Evolutionary conservation across 1,140 invertebrate genomes (phyloP).

Genomic region (Latrodectus geometricus): DNA sequence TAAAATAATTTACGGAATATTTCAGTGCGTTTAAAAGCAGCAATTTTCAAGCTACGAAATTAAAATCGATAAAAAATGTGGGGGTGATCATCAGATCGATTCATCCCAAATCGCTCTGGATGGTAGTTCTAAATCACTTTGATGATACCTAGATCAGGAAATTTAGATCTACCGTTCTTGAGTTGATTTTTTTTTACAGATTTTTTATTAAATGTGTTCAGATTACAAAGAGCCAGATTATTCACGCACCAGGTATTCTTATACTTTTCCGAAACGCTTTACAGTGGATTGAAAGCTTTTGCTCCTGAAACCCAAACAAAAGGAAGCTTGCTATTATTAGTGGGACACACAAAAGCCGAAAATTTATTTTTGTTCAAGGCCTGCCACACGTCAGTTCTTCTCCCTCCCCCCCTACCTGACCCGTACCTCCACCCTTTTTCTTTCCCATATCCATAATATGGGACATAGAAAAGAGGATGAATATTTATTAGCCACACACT

Average conservation of each 20-base stretch:
- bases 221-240: background rate
- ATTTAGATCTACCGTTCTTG: too few species aligned
- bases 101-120: too few species aligned
- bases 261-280: too few species aligned
- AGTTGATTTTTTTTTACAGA: too few species aligned
- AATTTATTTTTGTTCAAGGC: background rate
- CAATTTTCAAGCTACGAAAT: too few species aligned
- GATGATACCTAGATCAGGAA: too few species aligned
- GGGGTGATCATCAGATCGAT: too few species aligned
- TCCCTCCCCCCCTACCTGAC: background rate
- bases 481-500: conserved; percentile 48
- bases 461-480: conserved; percentile 32
- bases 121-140: too few species aligned
- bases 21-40: too few species aligned
- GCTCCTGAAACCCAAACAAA: background rate
- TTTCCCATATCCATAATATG: conserved; percentile 41
- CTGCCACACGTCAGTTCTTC: background rate
- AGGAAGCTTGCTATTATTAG: background rate
- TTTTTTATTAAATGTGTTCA: too few species aligned
- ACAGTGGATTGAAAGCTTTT: background rate
- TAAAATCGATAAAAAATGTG: too few species aligned
- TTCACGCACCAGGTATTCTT: background rate
- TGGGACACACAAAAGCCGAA: background rate
- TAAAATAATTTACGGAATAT: too few species aligned
- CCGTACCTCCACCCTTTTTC: background rate